A percentile compares a stretch with the other conserved stretches of the same genome.
phyloP scores from a whole-genome alignment of 2,888 invertebrate genomes.

The Hedychridium roseum region DNA sequence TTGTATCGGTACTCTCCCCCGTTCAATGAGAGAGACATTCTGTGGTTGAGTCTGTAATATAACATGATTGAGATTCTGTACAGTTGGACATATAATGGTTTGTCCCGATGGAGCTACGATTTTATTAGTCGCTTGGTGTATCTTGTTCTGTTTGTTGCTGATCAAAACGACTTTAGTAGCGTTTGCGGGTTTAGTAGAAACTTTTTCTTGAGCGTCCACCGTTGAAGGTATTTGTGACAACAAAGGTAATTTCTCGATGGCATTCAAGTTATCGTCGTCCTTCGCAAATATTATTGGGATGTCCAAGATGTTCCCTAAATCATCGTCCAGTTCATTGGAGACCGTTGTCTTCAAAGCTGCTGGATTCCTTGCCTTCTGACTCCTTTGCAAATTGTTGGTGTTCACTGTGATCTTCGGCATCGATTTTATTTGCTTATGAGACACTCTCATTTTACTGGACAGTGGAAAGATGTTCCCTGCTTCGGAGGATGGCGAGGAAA shows the following conservation, averaged over 20 bases:
- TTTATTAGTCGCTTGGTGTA: slow-evolving; percentile 32
- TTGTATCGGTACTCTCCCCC: slow-evolving; percentile 32
- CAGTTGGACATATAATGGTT: slow-evolving; percentile 36
- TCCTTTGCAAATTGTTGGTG: slow-evolving; percentile 36
- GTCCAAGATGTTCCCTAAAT: slow-evolving; percentile 69
- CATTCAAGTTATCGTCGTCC: slow-evolving; percentile 64
- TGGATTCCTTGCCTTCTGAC: slow-evolving; percentile 31
- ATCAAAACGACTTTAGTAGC: slow-evolving; percentile 55
- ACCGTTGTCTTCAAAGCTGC: slow-evolving; percentile 29
- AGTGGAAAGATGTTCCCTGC: slow-evolving; percentile 42
- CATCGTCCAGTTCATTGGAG: slow-evolving; percentile 47
- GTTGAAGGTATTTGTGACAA: slow-evolving; percentile 31
- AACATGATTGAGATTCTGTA: slow-evolving; percentile 36
- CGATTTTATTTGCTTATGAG: slow-evolving; percentile 37
- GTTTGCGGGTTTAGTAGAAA: slow-evolving; percentile 32
- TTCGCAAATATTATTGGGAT: slow-evolving; percentile 75
- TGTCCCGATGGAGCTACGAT: slow-evolving; percentile 27
- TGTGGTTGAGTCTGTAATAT: slow-evolving; percentile 39
- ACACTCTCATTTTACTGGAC: slow-evolving; percentile 38
- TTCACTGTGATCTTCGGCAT: slow-evolving; percentile 54
- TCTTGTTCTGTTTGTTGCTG: slow-evolving; percentile 55
- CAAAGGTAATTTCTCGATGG: slow-evolving; percentile 43
- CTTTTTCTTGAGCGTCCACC: slow-evolving; percentile 25
- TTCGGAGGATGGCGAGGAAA: too few relatives aligned
- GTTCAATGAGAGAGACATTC: slow-evolving; percentile 25